Evolutionary conservation across 2,113 vertebrate species (phyloP), one percentile per base, ranked within the genome.

Genomic region (Taurulus bubalis): DNA sequence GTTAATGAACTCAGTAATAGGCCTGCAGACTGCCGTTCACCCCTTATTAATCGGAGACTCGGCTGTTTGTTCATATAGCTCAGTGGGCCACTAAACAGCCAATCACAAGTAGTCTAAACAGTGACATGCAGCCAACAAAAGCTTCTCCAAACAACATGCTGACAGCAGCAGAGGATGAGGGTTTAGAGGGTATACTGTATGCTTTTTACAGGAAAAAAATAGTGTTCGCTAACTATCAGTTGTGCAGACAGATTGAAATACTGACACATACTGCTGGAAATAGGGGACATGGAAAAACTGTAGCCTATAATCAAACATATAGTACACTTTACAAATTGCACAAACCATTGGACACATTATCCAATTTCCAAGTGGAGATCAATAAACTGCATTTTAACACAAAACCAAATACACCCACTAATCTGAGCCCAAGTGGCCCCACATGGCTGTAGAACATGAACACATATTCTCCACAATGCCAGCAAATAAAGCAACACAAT

Each of bases 1-100:
- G 86, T 88, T 89, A 88, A 91, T 86, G 87, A 91, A 80, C 87
- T 90, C 79, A 84, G 80, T 85, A 89, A 90, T 87, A 71, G 77
- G 68, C 79, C 77, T 86, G 69, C 83, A 75, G 72, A 69, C 89
- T 82, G 87, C 74, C 15, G 63, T 85, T 87, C 86, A 83, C 58
- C 77, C 83, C 82, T 89, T 88, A 91, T 90, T 91, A 89, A 85
- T 83, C 34, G 15, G 81, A 85, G 74, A 75, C 82, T 78, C 42
- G 3, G 10, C 70, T 84, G 79, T 85, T 85, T 86, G 86, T 85
- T 81, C 79, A 81, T 77, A 84, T 63, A 53, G 77, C 85, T 85
- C 77, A 75, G 69, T 58, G 59, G 49, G 67, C 71, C 72, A 28
- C 68, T 83, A 55, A 87, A 81, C 79, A 72, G 63, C 73, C 81